Evolutionary conservation across 2,888 invertebrate species (phyloP), one percentile per base, ranked within the genome.

Genomic region (Phengaris arion): DNA sequence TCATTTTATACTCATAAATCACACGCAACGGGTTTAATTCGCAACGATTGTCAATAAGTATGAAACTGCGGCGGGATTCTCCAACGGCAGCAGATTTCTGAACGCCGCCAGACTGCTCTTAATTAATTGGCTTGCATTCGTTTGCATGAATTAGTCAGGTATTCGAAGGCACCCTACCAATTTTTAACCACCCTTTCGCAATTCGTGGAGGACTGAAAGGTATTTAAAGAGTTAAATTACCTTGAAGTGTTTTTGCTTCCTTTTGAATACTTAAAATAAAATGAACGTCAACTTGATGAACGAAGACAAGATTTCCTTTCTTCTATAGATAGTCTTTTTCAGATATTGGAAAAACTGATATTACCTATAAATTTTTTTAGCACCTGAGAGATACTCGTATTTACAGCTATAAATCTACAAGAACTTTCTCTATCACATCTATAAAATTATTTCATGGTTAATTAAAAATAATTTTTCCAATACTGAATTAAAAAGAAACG

Each of bases 121-220:
- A 90, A 92, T 91, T 91, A 92, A 92, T 92, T 92, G 92, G 91
- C 90, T 92, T 90, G 92, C 90, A 92, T 92, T 92, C 91, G 89
- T 92, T 92, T 91, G 92, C 92, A 92, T 92, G 88, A 91, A 92
- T 92, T 92, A 92, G 85, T 84, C 90, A 91, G 90, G 91, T 91
- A 90, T 85, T 83, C 77, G 77, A 78, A 76, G 77, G 76, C 76
- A 74, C 79, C 79, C 79, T 77, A 77, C 78, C 81, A 77, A 80
- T 82, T 81, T 81, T 81, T 81, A 79, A 78, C 79, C 79, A 78
- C 78, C 79, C 81, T 79, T 78, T 68, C 73, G 77, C 76, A 78
- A 78, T 78, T 75, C 59, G 76, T 68, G 77, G 77, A 79, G 78
- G 79, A 78, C 76, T 80, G 79, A 77, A 80, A 81, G 79, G 80